Evolutionary conservation across 2,888 invertebrate genomes (phyloP), one percentile per base, ranked within the genome.

Genomic region (Chouioia cunea): DNA sequence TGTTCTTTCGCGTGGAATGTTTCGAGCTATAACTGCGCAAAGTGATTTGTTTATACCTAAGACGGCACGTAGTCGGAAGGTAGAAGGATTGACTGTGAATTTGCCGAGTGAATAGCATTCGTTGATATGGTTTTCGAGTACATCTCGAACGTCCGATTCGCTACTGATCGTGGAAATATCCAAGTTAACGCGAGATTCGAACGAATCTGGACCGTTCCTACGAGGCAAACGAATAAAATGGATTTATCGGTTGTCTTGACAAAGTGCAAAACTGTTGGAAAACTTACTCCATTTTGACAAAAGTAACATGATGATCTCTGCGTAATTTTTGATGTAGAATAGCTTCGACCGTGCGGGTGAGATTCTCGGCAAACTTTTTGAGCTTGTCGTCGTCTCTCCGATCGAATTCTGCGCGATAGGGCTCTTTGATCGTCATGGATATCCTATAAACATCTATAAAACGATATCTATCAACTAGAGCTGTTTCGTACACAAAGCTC

Each of bases 271-370:
- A 23, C 23, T 59, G 3, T 6, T 27, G 54, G 59, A 58, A 67
- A 63, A 89, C 92, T 90, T 85, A 93, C 93, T 91, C 89, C 80
- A 93, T 90, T 75, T 90, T 90, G 20, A 93, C 89, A 18, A 93
- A 89, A 69, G 88, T 90, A 0, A 91, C 89, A 4, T 77, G 77
- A 50, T 82, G 79, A 50, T 78, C 76, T 63, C 79, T 89, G 43
- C 87, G 75, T 18, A 75, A 75, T 22, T 73, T 65, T 60, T 77
- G 76, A 10, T 86, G 86, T 77, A 89, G 91, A 4, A 93, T 83
- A 1, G 85, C 82, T 73, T 91, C 89, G 12, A 93, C 87, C 0
- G 89, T 89, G 20, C 87, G 85, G 0, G 89, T 89, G 44, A 93
- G 82, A 20, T 89, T 87, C 12, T 85, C 85, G 12, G 91, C 89